Evolutionary conservation across 92 coral and sea anemone genomes (phyloP).

Genomic region (Palythoa grandis): DNA sequence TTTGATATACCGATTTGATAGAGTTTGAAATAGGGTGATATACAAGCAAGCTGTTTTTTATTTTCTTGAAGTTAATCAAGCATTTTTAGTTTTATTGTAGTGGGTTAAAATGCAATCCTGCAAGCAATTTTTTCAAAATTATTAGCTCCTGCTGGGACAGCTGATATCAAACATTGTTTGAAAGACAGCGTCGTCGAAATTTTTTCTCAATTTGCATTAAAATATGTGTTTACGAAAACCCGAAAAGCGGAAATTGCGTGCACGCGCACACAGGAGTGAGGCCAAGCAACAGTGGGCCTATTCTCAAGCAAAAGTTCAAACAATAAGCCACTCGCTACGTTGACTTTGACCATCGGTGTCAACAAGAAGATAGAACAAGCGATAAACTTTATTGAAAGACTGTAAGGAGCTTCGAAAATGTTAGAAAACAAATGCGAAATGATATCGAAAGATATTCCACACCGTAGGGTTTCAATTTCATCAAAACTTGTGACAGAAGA

Average conservation of each 20-base stretch:
- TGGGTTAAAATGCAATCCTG: background rate
- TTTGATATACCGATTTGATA: background rate
- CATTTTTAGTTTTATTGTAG: background rate
- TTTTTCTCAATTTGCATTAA: slow-evolving; percentile 24
- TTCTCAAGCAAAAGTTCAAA: background rate
- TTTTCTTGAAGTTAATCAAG: too few species aligned
- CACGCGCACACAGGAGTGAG: background rate
- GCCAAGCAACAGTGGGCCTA: background rate
- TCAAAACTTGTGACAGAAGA: slow-evolving; percentile 36
- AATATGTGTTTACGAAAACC: slow-evolving; percentile 2
- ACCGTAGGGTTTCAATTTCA: slow-evolving; percentile 15
- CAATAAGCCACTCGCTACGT: background rate
- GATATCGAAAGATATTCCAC: slow-evolving; percentile 2
- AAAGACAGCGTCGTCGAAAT: background rate
- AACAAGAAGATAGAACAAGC: background rate
- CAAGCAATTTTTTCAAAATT: background rate
- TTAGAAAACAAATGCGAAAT: slow-evolving; percentile 33
- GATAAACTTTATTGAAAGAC: background rate
- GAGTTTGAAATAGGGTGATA: too few species aligned
- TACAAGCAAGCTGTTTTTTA: background rate
- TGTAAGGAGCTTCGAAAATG: background rate
- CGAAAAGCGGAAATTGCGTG: slow-evolving; percentile 10
- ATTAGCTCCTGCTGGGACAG: slow-evolving; percentile 3
- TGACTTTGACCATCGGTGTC: background rate
- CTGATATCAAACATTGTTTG: background rate